Base-by-base conservation (phyloP, 2,113 vertebrate species). In the Varanus salvator region DNA sequence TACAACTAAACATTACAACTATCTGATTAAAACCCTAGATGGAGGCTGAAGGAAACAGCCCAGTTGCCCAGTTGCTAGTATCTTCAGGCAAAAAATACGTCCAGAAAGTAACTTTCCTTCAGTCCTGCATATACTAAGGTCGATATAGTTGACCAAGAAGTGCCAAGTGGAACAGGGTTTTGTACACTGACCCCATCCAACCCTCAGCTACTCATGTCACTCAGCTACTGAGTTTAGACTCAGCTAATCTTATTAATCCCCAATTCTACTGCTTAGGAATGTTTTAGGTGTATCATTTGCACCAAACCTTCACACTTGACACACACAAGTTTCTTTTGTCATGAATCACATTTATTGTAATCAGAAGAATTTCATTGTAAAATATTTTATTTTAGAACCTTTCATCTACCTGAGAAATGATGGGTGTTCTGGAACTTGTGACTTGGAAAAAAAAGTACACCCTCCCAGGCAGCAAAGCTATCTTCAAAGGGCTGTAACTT, bases 1-100 rank as follows among this genome's bases (percentile, higher is more conserved):
- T 76, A 85, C 86, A 88, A 38, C 14, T 87, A 69, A 93, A 77
- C 31, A 8, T 44, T 44, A 44, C 84, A 92, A 89, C 89, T 92
- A 5, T 50, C 77, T 23, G 3, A 88, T 17, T 72, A 72, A 27
- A 72, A 44, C 15, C 19, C 38, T 44, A 76, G 31, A 38, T 14
- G 31, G 14, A 9, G 31, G 72, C 31, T n/a, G 38, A 15, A 75
- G 29, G 12, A 75, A 75, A 17, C 38, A 34, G 72, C n/a, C n/a
- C 38, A 5, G 34, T 34, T 34, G 14, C 72, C 72, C 72, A 74
- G 31, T n/a, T 74, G 31, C 71, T 74, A n/a, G 2, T 74, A 74
- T 15, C 11, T 74, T 12, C 31, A 74, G 29, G 27, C 72, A 14
- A 75, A 34, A 75, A 34, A 4, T 38, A 75, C 19, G 14, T 38